A percentile compares a stretch with the other conserved stretches of the same genome.
These are phyloP conservation scores for Petrocephalus microphthalmus DNA, from an alignment of 2,113 vertebrate species.

Conservation along the genomic window DNA sequence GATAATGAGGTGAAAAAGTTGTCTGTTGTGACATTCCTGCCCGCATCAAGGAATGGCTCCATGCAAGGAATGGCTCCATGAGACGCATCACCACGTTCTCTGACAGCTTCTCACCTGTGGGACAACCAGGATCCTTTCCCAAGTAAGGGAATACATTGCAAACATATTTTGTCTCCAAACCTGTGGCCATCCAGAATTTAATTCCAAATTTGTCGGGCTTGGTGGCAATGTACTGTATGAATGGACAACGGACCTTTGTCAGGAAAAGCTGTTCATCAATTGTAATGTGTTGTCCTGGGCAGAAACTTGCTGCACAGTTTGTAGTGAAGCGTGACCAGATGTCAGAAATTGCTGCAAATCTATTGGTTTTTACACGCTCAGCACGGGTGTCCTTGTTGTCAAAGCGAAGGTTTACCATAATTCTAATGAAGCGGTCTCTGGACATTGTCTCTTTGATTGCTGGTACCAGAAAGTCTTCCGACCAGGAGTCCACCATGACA, in stretches of 20 bases:
- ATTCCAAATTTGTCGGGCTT: slow-evolving; percentile 28
- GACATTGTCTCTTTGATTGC: slow-evolving; percentile 20
- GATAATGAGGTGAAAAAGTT: background rate
- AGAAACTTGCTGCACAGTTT: slow-evolving; percentile 24
- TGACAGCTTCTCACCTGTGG: background rate
- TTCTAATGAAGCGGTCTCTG: slow-evolving; percentile 12
- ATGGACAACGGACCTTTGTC: slow-evolving; percentile 21
- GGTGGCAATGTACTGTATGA: slow-evolving; percentile 26
- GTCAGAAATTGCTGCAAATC: slow-evolving; percentile 20
- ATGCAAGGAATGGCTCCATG: slow-evolving; percentile 9
- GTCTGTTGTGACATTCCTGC: slow-evolving; percentile 22
- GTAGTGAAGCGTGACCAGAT: slow-evolving; percentile 14
- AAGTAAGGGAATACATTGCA: slow-evolving; percentile 13
- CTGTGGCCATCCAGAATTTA: slow-evolving; percentile 24
- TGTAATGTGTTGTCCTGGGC: slow-evolving; percentile 23
- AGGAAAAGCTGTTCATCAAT: slow-evolving; percentile 30
- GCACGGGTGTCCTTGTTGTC: background rate
- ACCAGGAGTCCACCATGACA: slow-evolving; percentile 1
- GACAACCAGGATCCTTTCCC: slow-evolving; percentile 5
- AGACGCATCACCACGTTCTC: slow-evolving; percentile 17
- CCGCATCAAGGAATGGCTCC: background rate
- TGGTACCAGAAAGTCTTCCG: slow-evolving; percentile 15
- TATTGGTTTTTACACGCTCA: background rate
- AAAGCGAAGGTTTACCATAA: slow-evolving; percentile 16
- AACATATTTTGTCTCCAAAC: slow-evolving; percentile 10